Evolutionary conservation across 2,113 vertebrate genomes (phyloP).

Genomic region (Bufo bufo): DNA sequence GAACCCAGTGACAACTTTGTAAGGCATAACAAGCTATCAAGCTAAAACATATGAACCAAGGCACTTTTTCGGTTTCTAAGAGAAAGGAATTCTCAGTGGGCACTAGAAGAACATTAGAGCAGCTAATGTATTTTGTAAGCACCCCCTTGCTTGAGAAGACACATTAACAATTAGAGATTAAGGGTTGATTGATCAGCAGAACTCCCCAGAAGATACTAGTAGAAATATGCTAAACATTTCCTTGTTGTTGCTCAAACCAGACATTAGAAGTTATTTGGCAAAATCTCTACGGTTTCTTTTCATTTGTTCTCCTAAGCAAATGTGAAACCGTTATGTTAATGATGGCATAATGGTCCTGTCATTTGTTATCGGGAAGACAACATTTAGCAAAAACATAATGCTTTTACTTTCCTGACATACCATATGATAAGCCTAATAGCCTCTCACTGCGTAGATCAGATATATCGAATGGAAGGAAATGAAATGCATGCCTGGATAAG

Average conservation of each 20-base stretch:
- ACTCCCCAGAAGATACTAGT: neutral
- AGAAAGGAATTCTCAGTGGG: neutral
- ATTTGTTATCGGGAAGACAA: slow-evolving; percentile 16
- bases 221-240: neutral
- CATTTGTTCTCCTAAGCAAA: neutral
- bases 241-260: neutral
- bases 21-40: neutral
- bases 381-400: slow-evolving; percentile 7
- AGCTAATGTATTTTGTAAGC: neutral
- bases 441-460: neutral
- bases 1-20: neutral
- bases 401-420: neutral
- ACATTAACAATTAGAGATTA: slow-evolving; percentile 16
- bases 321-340: slow-evolving; percentile 8
- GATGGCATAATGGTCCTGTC: neutral
- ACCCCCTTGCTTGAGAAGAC: neutral
- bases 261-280: neutral
- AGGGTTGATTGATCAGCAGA: slow-evolving; percentile 2
- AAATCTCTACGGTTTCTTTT: neutral
- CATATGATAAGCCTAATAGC: slow-evolving; percentile 36
- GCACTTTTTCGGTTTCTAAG: neutral
- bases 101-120: neutral
- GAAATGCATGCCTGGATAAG: neutral
- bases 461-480: slow-evolving; percentile 14
- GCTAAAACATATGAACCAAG: neutral